Percentiles rank a stretch among this genome's conserved stretches.
phyloP scores from a whole-genome alignment of 2,888 invertebrate species.

The Camponotus fellah region DNA sequence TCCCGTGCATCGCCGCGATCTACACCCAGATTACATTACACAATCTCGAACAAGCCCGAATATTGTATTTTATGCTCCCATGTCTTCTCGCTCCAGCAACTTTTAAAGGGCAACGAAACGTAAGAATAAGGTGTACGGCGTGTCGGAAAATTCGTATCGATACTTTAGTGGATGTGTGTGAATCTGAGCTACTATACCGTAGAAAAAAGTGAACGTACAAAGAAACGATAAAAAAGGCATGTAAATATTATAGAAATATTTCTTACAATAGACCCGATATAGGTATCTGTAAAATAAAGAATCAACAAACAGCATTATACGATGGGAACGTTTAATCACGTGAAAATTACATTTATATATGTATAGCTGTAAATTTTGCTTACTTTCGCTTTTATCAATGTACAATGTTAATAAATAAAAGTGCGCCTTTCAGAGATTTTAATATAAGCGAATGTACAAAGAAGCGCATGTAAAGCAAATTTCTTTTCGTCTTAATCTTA shows the following conservation, averaged over 20 bases:
- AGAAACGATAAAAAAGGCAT: neutral
- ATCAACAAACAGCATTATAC: neutral
- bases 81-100: constrained; percentile 16
- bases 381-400: constrained; percentile 11
- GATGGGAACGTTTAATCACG: neutral
- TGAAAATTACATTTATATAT: neutral
- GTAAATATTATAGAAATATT: constrained; percentile 6
- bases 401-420: neutral
- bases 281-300: neutral
- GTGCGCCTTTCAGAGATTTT: neutral
- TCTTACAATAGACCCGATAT: neutral
- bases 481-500: constrained; percentile 4
- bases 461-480: neutral
- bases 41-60: constrained; percentile 77
- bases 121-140: constrained; percentile 19
- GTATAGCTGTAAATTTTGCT: neutral
- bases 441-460: neutral
- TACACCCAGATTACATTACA: constrained; percentile 81
- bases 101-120: constrained; percentile 30
- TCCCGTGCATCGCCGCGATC: constrained; percentile 76
- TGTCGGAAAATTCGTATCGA: constrained; percentile 16
- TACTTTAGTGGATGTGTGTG: neutral
- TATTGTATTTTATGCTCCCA: constrained; percentile 67
- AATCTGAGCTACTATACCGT: neutral
- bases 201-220: neutral